A percentile compares a stretch with the other conserved stretches of the same genome.
Conservation (phyloP, 2,888 invertebrate species). For the Polydrusus pterygomalis region DNA sequence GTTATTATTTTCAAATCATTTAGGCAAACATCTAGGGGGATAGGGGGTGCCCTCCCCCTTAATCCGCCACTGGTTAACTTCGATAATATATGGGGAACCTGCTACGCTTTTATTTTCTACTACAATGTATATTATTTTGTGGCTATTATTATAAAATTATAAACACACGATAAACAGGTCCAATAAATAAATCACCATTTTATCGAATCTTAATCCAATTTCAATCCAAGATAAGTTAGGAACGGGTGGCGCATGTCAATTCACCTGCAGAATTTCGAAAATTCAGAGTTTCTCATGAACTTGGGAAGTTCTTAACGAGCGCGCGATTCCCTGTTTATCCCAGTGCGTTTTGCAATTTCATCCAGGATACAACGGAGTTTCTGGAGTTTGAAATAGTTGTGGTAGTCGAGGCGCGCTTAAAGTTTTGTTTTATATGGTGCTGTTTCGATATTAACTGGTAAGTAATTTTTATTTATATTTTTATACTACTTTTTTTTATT, state of each 20-base stretch:
- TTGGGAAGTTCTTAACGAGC: conserved; percentile 35
- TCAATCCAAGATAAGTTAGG: background rate
- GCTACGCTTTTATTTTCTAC: no score
- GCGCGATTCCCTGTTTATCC: conserved; percentile 23
- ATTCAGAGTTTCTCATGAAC: conserved; percentile 19
- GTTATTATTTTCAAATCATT: no score
- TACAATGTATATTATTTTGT: no score
- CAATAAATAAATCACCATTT: background rate
- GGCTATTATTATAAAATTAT: background rate
- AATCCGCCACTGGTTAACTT: no score
- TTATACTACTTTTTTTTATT: no score
- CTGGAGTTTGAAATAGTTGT: conserved; percentile 9
- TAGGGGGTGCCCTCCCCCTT: no score
- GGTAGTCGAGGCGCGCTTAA: background rate
- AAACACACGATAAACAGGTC: background rate
- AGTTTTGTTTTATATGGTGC: background rate
- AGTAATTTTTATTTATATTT: background rate
- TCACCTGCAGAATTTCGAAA: conserved; percentile 17
- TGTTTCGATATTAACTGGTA: background rate
- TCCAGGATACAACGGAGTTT: conserved; percentile 11
- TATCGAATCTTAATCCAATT: conserved; percentile 4
- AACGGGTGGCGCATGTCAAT: conserved; percentile 3
- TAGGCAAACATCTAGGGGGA: no score
- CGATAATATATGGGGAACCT: no score
- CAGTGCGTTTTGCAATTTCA: conserved; percentile 37